These are phyloP conservation scores for Teleiodes luculella DNA, from an alignment of 2,888 invertebrate species.

Conservation along the genomic window DNA sequence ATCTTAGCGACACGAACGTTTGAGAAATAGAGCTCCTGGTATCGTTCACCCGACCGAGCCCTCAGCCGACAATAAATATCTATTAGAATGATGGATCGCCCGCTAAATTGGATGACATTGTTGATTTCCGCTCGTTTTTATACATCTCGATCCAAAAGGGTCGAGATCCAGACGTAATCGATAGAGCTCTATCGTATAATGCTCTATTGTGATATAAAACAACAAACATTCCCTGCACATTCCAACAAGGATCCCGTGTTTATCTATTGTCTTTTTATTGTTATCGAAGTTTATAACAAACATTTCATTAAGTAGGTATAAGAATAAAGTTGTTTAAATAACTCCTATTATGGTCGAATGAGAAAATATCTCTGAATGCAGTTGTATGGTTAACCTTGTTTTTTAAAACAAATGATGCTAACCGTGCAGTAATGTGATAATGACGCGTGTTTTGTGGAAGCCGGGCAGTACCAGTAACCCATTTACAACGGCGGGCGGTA, in stretches of 20 bases:
- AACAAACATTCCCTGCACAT: not conserved
- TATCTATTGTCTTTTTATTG: not conserved
- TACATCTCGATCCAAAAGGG: not conserved
- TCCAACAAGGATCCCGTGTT: not conserved
- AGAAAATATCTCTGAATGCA: not conserved
- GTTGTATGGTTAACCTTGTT: not conserved
- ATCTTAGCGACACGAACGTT: too few species aligned
- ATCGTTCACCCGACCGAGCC: conserved; percentile 22
- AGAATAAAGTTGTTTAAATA: not conserved
- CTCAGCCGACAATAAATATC: conserved; percentile 44
- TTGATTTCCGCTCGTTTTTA: conserved; percentile 35
- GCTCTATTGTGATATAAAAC: not conserved
- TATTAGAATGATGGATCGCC: conserved; percentile 47
- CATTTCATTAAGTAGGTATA: not conserved
- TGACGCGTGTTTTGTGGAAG: conserved; percentile 41
- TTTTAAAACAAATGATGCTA: conserved; percentile 1
- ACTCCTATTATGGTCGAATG: not conserved
- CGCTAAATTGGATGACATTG: conserved; percentile 44
- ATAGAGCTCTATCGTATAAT: not conserved
- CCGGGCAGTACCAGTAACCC: conserved; percentile 64
- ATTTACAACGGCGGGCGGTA: conserved; percentile 55
- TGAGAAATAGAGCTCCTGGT: too few species aligned
- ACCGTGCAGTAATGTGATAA: conserved; percentile 39
- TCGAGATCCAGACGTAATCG: not conserved
- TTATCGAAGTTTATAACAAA: not conserved